phyloP scores from a whole-genome alignment of 2,888 invertebrate genomes.

The Drosophila planitibia region DNA sequence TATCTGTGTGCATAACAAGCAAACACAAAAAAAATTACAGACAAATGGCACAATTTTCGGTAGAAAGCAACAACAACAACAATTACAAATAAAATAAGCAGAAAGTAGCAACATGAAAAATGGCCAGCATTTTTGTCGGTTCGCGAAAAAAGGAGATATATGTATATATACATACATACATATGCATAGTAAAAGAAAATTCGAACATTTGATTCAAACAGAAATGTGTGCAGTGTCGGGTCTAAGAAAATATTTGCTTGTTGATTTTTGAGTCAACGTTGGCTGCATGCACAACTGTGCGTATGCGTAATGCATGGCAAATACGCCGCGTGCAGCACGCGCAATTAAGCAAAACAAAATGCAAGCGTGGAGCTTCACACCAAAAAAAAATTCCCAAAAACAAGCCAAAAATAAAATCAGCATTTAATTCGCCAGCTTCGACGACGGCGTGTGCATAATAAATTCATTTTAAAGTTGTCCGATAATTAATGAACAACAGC shows the following conservation, averaged over 20 bases:
- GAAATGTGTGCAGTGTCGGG: conserved; percentile 38
- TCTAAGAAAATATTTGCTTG: conserved; percentile 60
- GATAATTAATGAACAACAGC: conserved; percentile 65
- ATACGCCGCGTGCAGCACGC: conserved; percentile 69
- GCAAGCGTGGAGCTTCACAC: conserved; percentile 50
- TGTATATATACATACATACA: neutral
- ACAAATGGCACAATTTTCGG: conserved; percentile 55
- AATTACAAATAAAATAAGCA: conserved; percentile 26
- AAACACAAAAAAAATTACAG: conserved; percentile 22
- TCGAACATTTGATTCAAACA: conserved; percentile 56
- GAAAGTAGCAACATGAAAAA: conserved; percentile 43
- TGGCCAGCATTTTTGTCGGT: conserved; percentile 49
- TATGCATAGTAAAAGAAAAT: conserved; percentile 33
- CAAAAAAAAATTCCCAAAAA: conserved; percentile 38
- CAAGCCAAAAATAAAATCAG: conserved; percentile 23
- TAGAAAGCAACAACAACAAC: conserved; percentile 15
- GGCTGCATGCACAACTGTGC: conserved; percentile 52
- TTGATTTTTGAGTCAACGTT: conserved; percentile 59
- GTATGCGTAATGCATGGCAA: conserved; percentile 63
- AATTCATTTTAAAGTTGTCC: conserved; percentile 58
- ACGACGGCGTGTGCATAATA: conserved; percentile 70
- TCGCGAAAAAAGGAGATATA: conserved; percentile 6
- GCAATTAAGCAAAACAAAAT: conserved; percentile 76
- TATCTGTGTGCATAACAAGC: conserved; percentile 26
- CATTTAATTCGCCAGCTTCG: conserved; percentile 41